Conservation (phyloP, 1,140 invertebrate genomes). For the Melitaea cinxia region DNA sequence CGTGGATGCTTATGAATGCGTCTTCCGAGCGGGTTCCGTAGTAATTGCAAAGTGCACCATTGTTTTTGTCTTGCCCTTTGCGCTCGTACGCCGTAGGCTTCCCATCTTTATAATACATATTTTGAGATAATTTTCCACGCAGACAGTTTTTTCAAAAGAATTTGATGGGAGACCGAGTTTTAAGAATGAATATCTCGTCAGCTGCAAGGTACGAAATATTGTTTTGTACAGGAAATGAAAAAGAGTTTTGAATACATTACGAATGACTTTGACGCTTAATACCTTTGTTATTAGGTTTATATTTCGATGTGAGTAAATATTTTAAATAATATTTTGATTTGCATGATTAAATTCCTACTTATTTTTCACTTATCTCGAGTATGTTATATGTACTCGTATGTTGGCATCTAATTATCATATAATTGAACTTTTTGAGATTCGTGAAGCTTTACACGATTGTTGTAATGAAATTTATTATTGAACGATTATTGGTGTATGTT, state of each 20-base stretch:
- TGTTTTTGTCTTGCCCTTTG: constrained; percentile 59
- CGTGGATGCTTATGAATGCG: constrained; percentile 30
- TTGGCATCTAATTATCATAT: too few species aligned
- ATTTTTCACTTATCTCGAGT: background rate
- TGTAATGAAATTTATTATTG: too few species aligned
- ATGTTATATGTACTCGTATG: too few species aligned
- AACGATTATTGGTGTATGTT: too few species aligned
- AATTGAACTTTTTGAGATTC: too few species aligned
- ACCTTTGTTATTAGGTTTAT: background rate
- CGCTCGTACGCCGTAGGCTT: constrained; percentile 40
- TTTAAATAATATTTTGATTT: constrained; percentile 2
- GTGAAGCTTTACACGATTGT: too few species aligned
- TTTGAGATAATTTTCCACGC: constrained; percentile 41
- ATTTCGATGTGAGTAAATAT: background rate
- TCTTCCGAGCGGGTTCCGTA: constrained; percentile 44
- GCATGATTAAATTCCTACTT: background rate
- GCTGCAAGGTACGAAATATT: constrained; percentile 32
- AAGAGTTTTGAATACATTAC: constrained; percentile 7
- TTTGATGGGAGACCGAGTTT: constrained; percentile 34
- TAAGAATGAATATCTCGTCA: constrained; percentile 35
- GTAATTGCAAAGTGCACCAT: constrained; percentile 73
- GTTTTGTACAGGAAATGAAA: constrained; percentile 32
- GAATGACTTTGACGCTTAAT: background rate
- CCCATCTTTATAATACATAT: constrained; percentile 36
- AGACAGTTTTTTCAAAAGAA: constrained; percentile 39